phyloP scores from a whole-genome alignment of 2,888 invertebrate species.

The Eurytoma adleriae region DNA sequence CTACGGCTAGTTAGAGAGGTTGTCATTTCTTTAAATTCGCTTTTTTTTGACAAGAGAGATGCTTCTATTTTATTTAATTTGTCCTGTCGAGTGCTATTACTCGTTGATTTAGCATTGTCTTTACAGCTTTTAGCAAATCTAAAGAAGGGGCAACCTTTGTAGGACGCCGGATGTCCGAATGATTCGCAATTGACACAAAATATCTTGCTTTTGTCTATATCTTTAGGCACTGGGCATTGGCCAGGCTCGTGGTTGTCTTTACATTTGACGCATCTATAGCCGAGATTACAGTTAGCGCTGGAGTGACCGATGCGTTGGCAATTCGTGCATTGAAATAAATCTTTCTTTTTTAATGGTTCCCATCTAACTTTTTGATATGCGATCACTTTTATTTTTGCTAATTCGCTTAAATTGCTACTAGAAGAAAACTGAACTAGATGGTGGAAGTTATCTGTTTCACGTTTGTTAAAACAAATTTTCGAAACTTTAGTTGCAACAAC shows the following conservation, averaged over 20 bases:
- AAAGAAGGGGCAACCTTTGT: constrained; percentile 32
- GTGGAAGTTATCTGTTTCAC: neutral
- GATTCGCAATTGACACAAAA: constrained; percentile 45
- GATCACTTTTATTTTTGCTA: constrained; percentile 32
- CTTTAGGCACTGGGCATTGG: neutral
- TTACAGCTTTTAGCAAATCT: constrained; percentile 13
- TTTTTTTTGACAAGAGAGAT: neutral
- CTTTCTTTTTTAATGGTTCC: constrained; percentile 35
- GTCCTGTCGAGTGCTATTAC: neutral
- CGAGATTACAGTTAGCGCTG: constrained; percentile 20
- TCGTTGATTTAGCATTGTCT: neutral
- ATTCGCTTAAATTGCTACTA: constrained; percentile 5
- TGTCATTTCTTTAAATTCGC: no score
- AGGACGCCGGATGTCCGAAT: constrained; percentile 34
- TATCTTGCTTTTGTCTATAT: neutral
- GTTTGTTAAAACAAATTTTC: no score
- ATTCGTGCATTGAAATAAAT: constrained; percentile 35
- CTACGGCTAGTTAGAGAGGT: neutral
- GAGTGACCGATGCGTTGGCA: constrained; percentile 47
- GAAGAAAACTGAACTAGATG: neutral
- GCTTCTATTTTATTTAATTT: neutral
- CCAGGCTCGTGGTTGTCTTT: constrained; percentile 20
- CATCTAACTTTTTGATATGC: constrained; percentile 31
- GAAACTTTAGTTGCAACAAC: neutral
- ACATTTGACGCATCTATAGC: constrained; percentile 49